Conservation (phyloP, 2,888 invertebrate genomes). For the Scaptomyza reducta region DNA sequence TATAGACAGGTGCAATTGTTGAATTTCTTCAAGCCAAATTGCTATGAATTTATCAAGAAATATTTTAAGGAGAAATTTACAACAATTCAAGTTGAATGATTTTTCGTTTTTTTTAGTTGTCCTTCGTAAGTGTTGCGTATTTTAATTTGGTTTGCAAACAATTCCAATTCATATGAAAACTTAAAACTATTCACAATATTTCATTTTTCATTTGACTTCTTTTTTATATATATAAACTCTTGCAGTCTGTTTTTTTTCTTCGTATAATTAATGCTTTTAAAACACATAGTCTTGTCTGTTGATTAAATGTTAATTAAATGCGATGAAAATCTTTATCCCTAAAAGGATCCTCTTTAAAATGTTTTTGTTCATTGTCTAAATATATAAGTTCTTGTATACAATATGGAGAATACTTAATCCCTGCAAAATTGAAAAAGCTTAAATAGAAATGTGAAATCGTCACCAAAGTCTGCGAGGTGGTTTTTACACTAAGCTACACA, state of each 20-base stretch:
- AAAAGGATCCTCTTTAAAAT: conserved; percentile 13
- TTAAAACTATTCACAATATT: conserved; percentile 47
- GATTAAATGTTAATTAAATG: conserved; percentile 53
- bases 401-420: conserved; percentile 72
- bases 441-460: conserved; percentile 39
- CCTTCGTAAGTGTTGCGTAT: not conserved
- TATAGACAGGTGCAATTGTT: conserved; percentile 13
- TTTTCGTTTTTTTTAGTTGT: not conserved
- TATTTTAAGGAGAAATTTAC: conserved; percentile 3
- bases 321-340: conserved; percentile 20
- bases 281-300: conserved; percentile 73
- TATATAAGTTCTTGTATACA: conserved; percentile 36
- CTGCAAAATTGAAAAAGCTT: conserved; percentile 64
- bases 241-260: conserved; percentile 51
- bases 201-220: conserved; percentile 34
- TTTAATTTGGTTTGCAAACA: conserved; percentile 1
- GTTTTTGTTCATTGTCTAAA: conserved; percentile 18
- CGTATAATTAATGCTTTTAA: conserved; percentile 67
- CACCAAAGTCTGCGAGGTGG: conserved; percentile 63
- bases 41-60: conserved; percentile 8
- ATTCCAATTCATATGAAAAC: conserved; percentile 21
- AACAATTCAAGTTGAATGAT: conserved; percentile 17
- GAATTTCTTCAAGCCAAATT: conserved; percentile 21
- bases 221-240: conserved; percentile 46
- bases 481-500: conserved; percentile 48